A percentile compares a stretch with the other conserved stretches of the same genome.
Evolutionary conservation across 2,113 vertebrate species (phyloP).

Genomic region (Phalacrocorax aristotelis): DNA sequence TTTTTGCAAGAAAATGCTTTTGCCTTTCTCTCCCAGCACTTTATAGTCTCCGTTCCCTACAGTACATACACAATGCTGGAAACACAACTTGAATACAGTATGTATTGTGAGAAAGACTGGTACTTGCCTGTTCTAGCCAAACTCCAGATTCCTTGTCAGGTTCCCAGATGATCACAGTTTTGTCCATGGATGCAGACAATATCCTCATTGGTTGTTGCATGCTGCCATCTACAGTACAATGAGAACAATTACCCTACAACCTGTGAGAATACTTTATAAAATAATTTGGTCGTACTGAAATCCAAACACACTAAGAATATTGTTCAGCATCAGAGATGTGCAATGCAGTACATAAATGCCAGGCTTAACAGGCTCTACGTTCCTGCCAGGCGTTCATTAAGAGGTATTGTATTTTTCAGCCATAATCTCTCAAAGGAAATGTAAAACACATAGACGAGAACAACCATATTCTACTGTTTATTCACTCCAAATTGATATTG

Average conservation of each 20-base stretch:
- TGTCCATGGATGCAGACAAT: slow-evolving; percentile 96
- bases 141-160: slow-evolving; percentile 93
- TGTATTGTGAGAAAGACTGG: not conserved
- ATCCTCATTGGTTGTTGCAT: slow-evolving; percentile 85
- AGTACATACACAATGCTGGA: not conserved
- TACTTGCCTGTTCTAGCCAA: slow-evolving; percentile 92
- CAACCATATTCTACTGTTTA: not conserved
- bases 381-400: not conserved
- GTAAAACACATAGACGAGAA: not conserved
- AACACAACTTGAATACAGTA: not conserved
- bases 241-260: not conserved
- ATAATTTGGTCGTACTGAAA: not conserved
- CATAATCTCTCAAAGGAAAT: not conserved
- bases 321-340: not conserved
- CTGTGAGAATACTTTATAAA: not conserved
- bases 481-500: not conserved
- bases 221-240: slow-evolving; percentile 82
- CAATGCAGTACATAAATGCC: not conserved
- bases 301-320: not conserved
- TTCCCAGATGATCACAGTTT: slow-evolving; percentile 96
- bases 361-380: not conserved
- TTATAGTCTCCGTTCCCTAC: not conserved
- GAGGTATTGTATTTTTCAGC: not conserved
- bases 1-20: not conserved
- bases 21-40: not conserved